Conservation (phyloP, 2,888 invertebrate genomes). For the Protonemura montana region DNA sequence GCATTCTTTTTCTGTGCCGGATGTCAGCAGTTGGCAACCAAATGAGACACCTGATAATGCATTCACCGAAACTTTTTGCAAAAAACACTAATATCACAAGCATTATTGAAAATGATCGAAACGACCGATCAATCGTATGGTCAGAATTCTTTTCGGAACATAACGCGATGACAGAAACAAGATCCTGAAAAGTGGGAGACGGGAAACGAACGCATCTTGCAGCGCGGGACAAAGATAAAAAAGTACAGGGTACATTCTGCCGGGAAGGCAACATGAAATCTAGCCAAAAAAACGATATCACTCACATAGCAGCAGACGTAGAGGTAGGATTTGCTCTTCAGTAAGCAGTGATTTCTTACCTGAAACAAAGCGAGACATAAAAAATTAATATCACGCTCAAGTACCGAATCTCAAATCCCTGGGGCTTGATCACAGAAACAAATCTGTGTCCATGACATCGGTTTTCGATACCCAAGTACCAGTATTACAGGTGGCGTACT, state of each 20-base stretch:
- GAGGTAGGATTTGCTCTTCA: neutral
- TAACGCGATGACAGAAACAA: too few species aligned
- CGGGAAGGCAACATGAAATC: neutral
- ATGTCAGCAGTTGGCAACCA: too few species aligned
- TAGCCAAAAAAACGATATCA: neutral
- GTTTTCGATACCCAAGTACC: neutral
- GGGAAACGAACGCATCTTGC: neutral
- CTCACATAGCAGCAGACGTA: neutral
- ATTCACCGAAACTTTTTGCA: too few species aligned
- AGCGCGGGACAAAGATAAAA: too few species aligned
- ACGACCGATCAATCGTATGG: too few species aligned
- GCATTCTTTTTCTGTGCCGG: too few species aligned
- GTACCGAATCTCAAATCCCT: neutral
- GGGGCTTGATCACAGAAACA: neutral
- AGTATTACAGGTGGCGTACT: neutral
- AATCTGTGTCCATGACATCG: neutral
- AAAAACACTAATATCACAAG: too few species aligned
- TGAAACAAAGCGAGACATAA: neutral
- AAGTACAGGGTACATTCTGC: neutral
- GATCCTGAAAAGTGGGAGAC: neutral
- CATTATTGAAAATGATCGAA: too few species aligned
- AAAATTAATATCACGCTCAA: neutral
- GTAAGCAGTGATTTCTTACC: neutral
- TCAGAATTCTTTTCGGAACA: too few species aligned
- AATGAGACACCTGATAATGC: too few species aligned